These are phyloP conservation scores for Liolophura sinensis DNA, from an alignment of 1,140 invertebrate species.

Conservation along the genomic window DNA sequence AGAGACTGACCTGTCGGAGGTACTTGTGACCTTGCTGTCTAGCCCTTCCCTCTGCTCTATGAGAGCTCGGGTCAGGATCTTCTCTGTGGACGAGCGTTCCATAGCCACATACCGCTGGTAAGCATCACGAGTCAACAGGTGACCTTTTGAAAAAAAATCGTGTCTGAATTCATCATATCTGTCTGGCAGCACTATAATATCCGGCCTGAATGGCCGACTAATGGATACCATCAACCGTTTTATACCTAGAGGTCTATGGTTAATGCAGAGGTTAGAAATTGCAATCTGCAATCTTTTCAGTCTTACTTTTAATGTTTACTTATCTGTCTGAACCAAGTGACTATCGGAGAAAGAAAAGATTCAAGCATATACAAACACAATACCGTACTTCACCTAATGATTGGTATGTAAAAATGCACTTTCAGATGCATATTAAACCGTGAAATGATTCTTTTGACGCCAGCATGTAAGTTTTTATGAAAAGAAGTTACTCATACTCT, in stretches of 20 bases:
- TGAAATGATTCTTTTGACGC: no score
- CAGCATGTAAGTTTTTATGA: no score
- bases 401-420: no score
- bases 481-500: no score
- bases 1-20: slow-evolving; percentile 33
- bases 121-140: slow-evolving; percentile 25
- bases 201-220: neutral
- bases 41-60: slow-evolving; percentile 25
- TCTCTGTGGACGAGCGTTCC: slow-evolving; percentile 38
- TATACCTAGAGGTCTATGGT: slow-evolving; percentile 3
- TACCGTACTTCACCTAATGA: no score
- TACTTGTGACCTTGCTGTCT: slow-evolving; percentile 32
- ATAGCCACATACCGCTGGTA: slow-evolving; percentile 32
- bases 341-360: no score
- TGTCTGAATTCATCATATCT: neutral
- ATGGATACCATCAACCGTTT: slow-evolving; percentile 11
- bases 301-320: no score
- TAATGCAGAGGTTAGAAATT: no score
- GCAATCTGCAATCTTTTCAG: no score
- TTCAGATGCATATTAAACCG: no score
- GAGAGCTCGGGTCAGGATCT: slow-evolving; percentile 25
- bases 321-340: no score
- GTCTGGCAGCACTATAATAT: neutral
- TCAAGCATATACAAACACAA: no score
- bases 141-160: slow-evolving; percentile 25